Conservation (phyloP, 2,797 vertebrate genomes). For the Rhyacichthys aspro region DNA sequence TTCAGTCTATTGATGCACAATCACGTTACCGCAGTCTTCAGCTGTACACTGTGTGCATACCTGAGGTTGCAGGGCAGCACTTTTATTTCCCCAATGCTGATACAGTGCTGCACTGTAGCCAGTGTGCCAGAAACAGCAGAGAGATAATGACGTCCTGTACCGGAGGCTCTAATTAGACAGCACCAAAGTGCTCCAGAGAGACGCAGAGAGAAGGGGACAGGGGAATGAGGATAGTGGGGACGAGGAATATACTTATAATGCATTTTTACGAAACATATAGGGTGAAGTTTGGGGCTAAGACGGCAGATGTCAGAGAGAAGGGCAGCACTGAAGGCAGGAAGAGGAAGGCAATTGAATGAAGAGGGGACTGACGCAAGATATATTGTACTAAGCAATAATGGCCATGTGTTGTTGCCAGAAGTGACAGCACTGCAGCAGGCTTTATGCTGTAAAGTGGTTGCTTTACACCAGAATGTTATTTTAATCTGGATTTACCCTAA, state of each 20-base stretch:
- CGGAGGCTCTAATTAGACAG: constrained; percentile 81
- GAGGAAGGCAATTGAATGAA: not conserved
- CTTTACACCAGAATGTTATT: constrained; percentile 28
- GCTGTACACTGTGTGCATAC: constrained; percentile 23
- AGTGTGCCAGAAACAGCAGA: constrained; percentile 67
- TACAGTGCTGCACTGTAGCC: constrained; percentile 65
- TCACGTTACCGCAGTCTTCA: constrained; percentile 19
- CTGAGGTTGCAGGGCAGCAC: constrained; percentile 29
- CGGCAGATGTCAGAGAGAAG: constrained; percentile 29
- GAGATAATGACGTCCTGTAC: constrained; percentile 77
- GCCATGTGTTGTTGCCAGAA: constrained; percentile 53
- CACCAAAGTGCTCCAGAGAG: constrained; percentile 58
- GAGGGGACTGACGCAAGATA: constrained; percentile 11
- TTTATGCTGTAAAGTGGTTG: constrained; percentile 27
- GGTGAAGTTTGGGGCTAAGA: constrained; percentile 33
- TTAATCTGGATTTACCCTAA: constrained; percentile 17
- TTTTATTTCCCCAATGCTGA: constrained; percentile 62
- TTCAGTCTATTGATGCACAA: constrained; percentile 4
- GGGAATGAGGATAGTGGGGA: constrained; percentile 30
- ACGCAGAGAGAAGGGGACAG: constrained; percentile 24
- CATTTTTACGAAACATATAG: constrained; percentile 52
- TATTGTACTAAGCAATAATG: constrained; percentile 48
- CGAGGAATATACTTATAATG: constrained; percentile 57
- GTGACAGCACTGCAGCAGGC: constrained; percentile 60
- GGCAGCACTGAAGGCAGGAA: constrained; percentile 7